These are phyloP conservation scores for Plectrocnemia conspersa DNA, from an alignment of 1,140 invertebrate species.

Conservation along the genomic window DNA sequence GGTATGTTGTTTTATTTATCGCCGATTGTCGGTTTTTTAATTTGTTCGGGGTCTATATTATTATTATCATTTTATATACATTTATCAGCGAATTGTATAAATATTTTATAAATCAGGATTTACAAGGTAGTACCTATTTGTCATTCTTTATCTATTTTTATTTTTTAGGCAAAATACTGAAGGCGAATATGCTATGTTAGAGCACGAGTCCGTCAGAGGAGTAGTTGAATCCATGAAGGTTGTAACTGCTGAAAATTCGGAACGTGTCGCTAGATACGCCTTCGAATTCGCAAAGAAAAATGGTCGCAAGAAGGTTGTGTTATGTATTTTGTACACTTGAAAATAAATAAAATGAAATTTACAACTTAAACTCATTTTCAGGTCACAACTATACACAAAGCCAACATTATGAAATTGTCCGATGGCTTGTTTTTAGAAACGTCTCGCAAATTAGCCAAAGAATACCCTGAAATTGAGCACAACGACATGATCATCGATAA, in stretches of 20 bases:
- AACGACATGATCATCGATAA: constrained; percentile 98
- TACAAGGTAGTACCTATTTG: too few relatives aligned
- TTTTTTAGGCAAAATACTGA: constrained; percentile 82
- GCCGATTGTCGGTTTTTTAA: too few relatives aligned
- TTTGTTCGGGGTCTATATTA: too few relatives aligned
- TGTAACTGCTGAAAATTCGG: constrained; percentile 87
- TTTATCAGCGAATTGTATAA: too few relatives aligned
- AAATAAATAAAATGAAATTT: neutral
- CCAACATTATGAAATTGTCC: constrained; percentile 97
- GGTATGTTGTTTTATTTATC: too few relatives aligned
- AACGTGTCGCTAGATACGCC: constrained; percentile 89
- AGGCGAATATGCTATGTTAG: constrained; percentile 94
- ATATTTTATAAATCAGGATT: too few relatives aligned
- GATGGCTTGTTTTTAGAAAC: constrained; percentile 93
- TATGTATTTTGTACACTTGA: too few relatives aligned
- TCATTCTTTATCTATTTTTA: too few relatives aligned
- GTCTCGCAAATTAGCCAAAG: constrained; percentile 80
- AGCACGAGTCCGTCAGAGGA: constrained; percentile 91
- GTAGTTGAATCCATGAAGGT: constrained; percentile 98
- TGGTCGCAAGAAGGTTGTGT: constrained; percentile 82
- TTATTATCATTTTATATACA: too few relatives aligned
- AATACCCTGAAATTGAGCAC: constrained; percentile 94
- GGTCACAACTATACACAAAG: constrained; percentile 94
- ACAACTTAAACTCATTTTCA: constrained; percentile 32
- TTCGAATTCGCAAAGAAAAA: constrained; percentile 91